Evolutionary conservation across 1,140 invertebrate genomes (phyloP), one percentile per base, ranked within the genome.

Genomic region (Psilanteris sp.): DNA sequence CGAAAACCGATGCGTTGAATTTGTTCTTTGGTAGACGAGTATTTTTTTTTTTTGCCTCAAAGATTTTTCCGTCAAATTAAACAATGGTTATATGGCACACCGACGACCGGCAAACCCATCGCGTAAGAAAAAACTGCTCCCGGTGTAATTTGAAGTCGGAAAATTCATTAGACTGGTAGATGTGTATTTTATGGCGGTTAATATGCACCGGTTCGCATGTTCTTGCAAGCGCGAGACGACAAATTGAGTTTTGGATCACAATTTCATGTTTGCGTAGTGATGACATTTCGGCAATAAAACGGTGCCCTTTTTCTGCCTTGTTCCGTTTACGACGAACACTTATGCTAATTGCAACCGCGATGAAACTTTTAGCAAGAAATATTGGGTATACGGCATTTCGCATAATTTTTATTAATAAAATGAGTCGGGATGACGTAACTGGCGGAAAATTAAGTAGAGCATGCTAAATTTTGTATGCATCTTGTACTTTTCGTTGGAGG

Each of bases 161-260:
- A 59, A 68, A 57, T 68, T 54, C 64, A 68, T 68, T 59, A 57
- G 41, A 50, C 26, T 43, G 52, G 9, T 34, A 37, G 52, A 50
- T 68, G 50, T 59, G 46, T 59, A 59, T 26, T 68, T 68, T 68
- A 68, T 68, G 52, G 52, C 36, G 52, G 52, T 43, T 39, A 59
- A 59, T 68, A 68, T 48, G 64, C 44, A 8, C 8, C 31, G 9
- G 10, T 7, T 16, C 31, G 43, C 52, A 43, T 39, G 62, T 39
- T 34, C 24, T 13, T 26, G 48, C 62, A 46, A 39, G 22, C 31
- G 36, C 50, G 31, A n/a, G 1, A 24, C 52, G 43, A 68, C 59
- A 50, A 68, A 68, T 68, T 68, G 34, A 16, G 20, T 67, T 46
- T 14, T 55, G 61, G 37, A 36, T 32, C 31, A 18, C 26, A 57